Conservation (phyloP, 2,797 vertebrate genomes). For the Mormyrops boulengeri region DNA sequence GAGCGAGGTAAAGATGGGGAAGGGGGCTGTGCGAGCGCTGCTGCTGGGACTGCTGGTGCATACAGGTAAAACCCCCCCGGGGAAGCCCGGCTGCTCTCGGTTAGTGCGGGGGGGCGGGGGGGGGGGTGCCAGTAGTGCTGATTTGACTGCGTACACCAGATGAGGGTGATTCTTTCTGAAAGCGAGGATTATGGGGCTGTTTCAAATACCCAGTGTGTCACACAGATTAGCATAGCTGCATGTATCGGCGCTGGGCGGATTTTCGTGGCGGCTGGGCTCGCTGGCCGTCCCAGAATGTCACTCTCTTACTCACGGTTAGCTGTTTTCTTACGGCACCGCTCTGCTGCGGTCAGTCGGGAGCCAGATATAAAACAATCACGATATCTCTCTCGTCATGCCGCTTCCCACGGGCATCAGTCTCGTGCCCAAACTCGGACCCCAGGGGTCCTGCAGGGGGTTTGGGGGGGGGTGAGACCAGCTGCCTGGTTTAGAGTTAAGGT, state of each 20-base stretch:
- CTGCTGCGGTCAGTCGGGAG: not conserved
- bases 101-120: too few relatives aligned
- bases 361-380: not conserved
- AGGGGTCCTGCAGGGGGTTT: not conserved
- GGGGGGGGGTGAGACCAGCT: not conserved
- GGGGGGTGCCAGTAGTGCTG: not conserved
- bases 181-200: not conserved
- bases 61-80: constrained; percentile 47
- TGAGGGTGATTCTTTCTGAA: not conserved
- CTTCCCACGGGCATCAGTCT: not conserved
- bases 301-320: not conserved
- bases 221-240: not conserved
- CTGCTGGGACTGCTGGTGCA: constrained; percentile 44
- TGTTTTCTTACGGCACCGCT: not conserved
- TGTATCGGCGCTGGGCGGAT: not conserved
- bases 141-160: not conserved
- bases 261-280: not conserved
- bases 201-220: not conserved
- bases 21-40: constrained; percentile 38
- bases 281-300: not conserved
- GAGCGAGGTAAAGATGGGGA: constrained; percentile 41
- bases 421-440: not conserved
- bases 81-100: not conserved
- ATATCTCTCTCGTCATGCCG: not conserved
- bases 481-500: not conserved